phyloP scores from a whole-genome alignment of 2,113 vertebrate species.

The Lates calcarifer region DNA sequence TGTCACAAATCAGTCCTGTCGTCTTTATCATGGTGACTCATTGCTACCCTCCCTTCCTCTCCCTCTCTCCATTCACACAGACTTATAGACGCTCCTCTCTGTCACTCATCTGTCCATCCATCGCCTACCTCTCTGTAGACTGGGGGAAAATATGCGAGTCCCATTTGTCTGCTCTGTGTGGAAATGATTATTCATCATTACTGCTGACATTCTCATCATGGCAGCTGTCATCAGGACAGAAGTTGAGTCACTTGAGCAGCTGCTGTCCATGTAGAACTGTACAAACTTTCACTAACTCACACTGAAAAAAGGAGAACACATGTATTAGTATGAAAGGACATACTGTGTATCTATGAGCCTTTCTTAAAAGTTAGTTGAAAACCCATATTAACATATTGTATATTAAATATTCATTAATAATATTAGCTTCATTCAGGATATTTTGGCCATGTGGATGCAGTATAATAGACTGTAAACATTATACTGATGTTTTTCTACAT shows the following conservation, averaged over 20 bases:
- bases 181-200: slow-evolving; percentile 57
- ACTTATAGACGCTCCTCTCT: slow-evolving; percentile 11
- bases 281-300: neutral
- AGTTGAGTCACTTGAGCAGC: slow-evolving; percentile 21
- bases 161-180: slow-evolving; percentile 10
- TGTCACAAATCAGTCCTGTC: slow-evolving; percentile 37
- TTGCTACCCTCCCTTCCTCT: neutral
- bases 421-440: too few relatives aligned
- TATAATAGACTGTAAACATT: too few relatives aligned
- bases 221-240: slow-evolving; percentile 26
- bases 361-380: too few relatives aligned
- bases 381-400: too few relatives aligned
- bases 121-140: slow-evolving; percentile 16
- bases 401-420: too few relatives aligned
- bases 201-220: slow-evolving; percentile 45
- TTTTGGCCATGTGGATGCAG: too few relatives aligned
- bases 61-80: slow-evolving; percentile 20
- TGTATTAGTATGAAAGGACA: too few relatives aligned
- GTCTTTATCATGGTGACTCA: slow-evolving; percentile 5
- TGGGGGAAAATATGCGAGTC: neutral
- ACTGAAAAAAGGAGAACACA: too few relatives aligned
- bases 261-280: slow-evolving; percentile 7
- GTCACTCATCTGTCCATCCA: slow-evolving; percentile 15
- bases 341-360: too few relatives aligned
- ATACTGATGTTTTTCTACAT: too few relatives aligned